Conservation (phyloP, 2,113 vertebrate genomes). For the Abramis brama region DNA sequence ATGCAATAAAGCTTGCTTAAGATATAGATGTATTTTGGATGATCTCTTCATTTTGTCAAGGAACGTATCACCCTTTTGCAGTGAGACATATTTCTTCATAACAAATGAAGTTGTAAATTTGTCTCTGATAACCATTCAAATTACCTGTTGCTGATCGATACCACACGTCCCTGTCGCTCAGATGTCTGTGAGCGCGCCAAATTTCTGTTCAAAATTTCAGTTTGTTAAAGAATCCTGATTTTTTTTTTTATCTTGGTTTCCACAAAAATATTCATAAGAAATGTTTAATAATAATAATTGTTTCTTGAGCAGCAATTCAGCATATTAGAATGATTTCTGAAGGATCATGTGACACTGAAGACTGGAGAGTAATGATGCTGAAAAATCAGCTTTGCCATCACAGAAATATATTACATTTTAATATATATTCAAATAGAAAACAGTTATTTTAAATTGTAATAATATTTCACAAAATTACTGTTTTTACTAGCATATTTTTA, state of each 20-base stretch:
- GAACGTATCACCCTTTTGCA: neutral
- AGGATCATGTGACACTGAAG: neutral
- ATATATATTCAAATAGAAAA: neutral
- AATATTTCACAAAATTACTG: neutral
- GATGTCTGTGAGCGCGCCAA: no score
- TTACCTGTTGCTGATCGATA: neutral
- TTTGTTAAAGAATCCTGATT: no score
- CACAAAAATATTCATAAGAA: no score
- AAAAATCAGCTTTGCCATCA: neutral
- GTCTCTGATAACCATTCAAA: neutral
- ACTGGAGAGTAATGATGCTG: neutral
- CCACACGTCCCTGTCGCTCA: neutral
- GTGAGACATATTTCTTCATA: neutral
- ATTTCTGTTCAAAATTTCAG: neutral
- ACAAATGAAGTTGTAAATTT: neutral
- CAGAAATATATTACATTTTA: neutral
- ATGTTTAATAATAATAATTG: no score
- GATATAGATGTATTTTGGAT: slow-evolving; percentile 14
- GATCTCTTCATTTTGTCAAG: neutral
- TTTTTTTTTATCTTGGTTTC: no score
- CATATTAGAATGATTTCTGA: neutral
- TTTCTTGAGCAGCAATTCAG: neutral
- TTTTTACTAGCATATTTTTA: neutral
- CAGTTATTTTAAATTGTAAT: neutral
- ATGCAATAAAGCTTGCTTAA: neutral